These are phyloP conservation scores for Eupithecia abbreviata DNA, from an alignment of 2,888 invertebrate species.

Conservation along the genomic window DNA sequence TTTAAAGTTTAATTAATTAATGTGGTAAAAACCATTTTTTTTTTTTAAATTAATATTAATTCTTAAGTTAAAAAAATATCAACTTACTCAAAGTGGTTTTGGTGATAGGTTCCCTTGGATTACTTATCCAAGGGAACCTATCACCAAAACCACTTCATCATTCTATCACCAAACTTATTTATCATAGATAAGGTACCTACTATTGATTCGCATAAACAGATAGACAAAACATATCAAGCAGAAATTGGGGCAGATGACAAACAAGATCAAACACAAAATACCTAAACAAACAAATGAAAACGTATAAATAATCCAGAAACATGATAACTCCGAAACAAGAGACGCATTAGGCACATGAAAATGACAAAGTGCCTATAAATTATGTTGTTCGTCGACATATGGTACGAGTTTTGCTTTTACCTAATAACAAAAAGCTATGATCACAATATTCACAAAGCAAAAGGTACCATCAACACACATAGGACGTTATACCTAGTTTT, in stretches of 20 bases:
- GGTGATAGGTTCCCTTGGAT: no score
- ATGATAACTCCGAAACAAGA: constrained; percentile 47
- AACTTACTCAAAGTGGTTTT: no score
- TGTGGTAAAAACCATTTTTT: no score
- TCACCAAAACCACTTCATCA: no score
- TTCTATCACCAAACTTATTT: no score
- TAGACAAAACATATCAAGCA: constrained; percentile 8
- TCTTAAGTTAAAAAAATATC: no score
- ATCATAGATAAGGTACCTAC: neutral
- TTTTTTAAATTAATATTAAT: no score
- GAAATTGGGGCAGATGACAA: constrained; percentile 22
- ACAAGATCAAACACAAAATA: constrained; percentile 32
- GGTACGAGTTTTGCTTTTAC: constrained; percentile 19
- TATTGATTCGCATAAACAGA: constrained; percentile 5
- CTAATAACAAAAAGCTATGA: constrained; percentile 4
- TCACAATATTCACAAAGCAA: neutral
- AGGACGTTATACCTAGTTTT: neutral
- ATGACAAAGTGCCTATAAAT: constrained; percentile 59
- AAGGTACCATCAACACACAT: neutral
- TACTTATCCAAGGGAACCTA: neutral
- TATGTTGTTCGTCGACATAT: constrained; percentile 45
- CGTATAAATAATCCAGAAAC: constrained; percentile 42
- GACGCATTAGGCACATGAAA: constrained; percentile 50
- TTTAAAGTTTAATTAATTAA: no score
- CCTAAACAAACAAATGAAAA: constrained; percentile 38